A percentile compares a stretch with the other conserved stretches of the same genome.
Conservation (phyloP, 1,140 invertebrate genomes). For the Drosophila obscura region DNA sequence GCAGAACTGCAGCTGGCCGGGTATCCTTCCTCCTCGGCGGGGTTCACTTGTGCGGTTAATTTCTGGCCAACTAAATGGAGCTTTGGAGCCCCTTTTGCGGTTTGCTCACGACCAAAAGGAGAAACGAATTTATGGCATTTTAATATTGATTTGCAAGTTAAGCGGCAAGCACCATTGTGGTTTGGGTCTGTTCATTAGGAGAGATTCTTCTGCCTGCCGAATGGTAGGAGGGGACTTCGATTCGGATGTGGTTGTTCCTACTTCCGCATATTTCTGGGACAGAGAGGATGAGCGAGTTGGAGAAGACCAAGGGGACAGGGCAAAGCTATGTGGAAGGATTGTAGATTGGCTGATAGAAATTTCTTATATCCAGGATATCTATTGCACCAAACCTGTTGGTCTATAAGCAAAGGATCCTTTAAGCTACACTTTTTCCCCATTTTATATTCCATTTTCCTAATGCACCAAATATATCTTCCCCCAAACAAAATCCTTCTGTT, state of each 20-base stretch:
- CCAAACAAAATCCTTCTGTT: neutral
- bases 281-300: no score
- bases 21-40: slow-evolving; percentile 13
- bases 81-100: slow-evolving; percentile 32
- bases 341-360: no score
- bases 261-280: slow-evolving; percentile 1
- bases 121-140: slow-evolving; percentile 47
- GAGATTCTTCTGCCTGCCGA: slow-evolving; percentile 20
- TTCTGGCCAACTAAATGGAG: slow-evolving; percentile 45
- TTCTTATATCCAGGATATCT: no score
- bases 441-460: no score
- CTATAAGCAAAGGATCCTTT: no score
- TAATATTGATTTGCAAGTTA: slow-evolving; percentile 54
- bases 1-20: slow-evolving; percentile 22
- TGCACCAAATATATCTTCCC: no score
- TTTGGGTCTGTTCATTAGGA: slow-evolving; percentile 26
- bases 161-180: slow-evolving; percentile 19
- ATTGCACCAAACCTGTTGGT: no score
- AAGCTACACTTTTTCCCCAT: no score
- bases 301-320: no score
- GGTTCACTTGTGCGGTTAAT: slow-evolving; percentile 40
- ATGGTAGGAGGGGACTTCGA: neutral
- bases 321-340: no score
- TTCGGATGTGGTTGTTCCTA: slow-evolving; percentile 15
- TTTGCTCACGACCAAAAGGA: slow-evolving; percentile 11